Evolutionary conservation across 2,888 invertebrate species (phyloP), one percentile per base, ranked within the genome.

Genomic region (Prosopocoilus inquinatus): DNA sequence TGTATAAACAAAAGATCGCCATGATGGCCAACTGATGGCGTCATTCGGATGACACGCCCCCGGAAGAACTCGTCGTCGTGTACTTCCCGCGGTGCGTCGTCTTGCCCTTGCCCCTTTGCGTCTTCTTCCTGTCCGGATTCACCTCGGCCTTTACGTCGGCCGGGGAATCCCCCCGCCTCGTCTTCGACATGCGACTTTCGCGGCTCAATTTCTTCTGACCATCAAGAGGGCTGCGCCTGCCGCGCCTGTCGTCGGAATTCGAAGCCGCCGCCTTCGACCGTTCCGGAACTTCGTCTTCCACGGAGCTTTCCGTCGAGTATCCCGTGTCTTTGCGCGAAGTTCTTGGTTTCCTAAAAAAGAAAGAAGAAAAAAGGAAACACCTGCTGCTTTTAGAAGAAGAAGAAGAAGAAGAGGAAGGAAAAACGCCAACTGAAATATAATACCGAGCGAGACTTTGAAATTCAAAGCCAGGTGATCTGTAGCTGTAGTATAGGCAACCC

Each of bases 241-340:
- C 8, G 9, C 20, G 20, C 20, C 20, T 28, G n/a, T 48, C 44
- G 52, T 32, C 50, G 53, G 58, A 28, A 28, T 28, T 28, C 20
- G 20, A 28, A 28, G 20, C 20, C 20, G 20, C 4, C 4, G 20
- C 20, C 20, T 28, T 28, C 20, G 20, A 4, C 20, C 32, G 45
- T 51, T 9, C 51, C 45, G 3, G 20, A 28, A 28, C 5, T 5
- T 28, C 20, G 1, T 28, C 20, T 28, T 28, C 81, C 64, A 84
- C 82, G 0, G 85, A 85, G 70, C 85, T 86, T 49, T 83, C 86
- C 1, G 87, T 87, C 1, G 86, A 87, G 65, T 87, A 87, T 9
- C 86, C 87, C 0, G 86, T 86, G 66, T 87, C 87, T 71, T 86
- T 87, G 8, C 81, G 73, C 1, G 69, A 67, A 57, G 71, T 73